phyloP scores from a whole-genome alignment of 2,888 invertebrate species.

The Trilocha varians region DNA sequence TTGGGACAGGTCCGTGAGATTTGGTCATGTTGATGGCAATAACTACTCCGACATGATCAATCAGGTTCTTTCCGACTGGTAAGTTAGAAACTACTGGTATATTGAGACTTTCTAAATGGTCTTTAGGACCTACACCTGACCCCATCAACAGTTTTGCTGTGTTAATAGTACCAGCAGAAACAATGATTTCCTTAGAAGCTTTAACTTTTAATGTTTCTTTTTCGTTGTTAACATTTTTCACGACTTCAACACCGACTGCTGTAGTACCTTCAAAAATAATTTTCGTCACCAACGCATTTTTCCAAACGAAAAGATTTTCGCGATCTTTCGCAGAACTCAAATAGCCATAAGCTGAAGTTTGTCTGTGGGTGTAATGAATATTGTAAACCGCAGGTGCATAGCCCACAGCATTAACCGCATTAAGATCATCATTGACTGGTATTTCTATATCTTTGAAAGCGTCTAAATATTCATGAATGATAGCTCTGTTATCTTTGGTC shows the following conservation, averaged over 20 bases:
- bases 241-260: slow-evolving; percentile 17
- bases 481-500: neutral
- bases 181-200: slow-evolving; percentile 27
- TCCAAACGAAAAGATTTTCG: slow-evolving; percentile 16
- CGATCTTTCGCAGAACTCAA: slow-evolving; percentile 10
- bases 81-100: slow-evolving; percentile 27
- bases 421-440: neutral
- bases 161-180: slow-evolving; percentile 30
- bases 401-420: neutral
- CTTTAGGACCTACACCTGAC: slow-evolving; percentile 32
- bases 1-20: neutral
- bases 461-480: neutral
- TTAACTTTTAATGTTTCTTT: slow-evolving; percentile 14
- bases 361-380: slow-evolving; percentile 5
- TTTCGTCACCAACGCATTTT: slow-evolving; percentile 17
- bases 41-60: slow-evolving; percentile 23
- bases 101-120: slow-evolving; percentile 22
- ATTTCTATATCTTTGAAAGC: neutral
- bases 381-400: neutral
- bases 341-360: slow-evolving; percentile 8
- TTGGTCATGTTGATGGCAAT: slow-evolving; percentile 2
- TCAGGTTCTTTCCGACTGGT: slow-evolving; percentile 33
- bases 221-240: slow-evolving; percentile 11
- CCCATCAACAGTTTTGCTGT: slow-evolving; percentile 32
- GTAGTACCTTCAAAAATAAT: slow-evolving; percentile 4